These are phyloP conservation scores for Rhamphomyia laevipes DNA, from an alignment of 2,888 invertebrate genomes.

Conservation along the genomic window DNA sequence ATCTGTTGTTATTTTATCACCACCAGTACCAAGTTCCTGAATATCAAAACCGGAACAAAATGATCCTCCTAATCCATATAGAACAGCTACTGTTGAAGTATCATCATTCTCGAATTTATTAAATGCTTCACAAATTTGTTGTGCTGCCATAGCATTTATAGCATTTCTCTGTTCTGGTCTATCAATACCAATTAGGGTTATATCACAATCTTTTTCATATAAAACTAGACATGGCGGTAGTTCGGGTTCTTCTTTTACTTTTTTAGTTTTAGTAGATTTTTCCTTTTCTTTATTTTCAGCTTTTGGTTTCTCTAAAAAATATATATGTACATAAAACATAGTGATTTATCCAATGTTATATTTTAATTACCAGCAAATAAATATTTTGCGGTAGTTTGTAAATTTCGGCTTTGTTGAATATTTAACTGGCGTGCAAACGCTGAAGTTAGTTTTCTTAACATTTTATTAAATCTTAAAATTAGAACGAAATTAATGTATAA, in stretches of 20 bases:
- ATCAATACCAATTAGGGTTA: conserved; percentile 79
- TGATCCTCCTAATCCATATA: conserved; percentile 85
- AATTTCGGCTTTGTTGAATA: no score
- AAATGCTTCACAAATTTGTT: conserved; percentile 51
- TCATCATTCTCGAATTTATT: conserved; percentile 69
- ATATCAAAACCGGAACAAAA: conserved; percentile 91
- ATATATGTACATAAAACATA: no score
- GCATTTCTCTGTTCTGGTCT: conserved; percentile 74
- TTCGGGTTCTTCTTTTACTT: not conserved
- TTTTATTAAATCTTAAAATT: no score
- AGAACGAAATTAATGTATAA: no score
- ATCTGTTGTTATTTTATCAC: conserved; percentile 35
- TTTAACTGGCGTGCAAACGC: no score
- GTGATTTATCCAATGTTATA: no score
- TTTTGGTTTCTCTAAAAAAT: no score
- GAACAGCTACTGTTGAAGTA: conserved; percentile 55
- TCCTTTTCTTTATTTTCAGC: not conserved
- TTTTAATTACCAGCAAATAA: no score
- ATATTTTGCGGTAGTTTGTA: no score
- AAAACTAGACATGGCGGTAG: conserved; percentile 25
- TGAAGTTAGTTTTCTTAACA: no score
- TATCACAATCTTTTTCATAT: conserved; percentile 47
- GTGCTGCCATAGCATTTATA: conserved; percentile 57
- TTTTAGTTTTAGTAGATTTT: not conserved
- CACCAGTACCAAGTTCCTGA: conserved; percentile 49